phyloP scores from a whole-genome alignment of 2,797 vertebrate species.

The Meriones psammophilus region DNA sequence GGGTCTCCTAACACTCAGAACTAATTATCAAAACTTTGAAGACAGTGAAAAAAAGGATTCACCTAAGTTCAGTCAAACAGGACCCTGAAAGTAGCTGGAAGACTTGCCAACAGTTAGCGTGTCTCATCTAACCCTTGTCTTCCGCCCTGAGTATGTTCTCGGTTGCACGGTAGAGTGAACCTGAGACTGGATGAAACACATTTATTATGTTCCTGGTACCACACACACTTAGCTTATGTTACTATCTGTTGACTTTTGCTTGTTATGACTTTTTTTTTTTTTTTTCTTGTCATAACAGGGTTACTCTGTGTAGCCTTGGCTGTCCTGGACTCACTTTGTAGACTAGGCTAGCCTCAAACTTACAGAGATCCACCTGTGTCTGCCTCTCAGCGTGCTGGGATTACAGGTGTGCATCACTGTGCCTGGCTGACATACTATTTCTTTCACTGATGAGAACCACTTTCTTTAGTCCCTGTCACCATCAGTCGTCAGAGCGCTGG shows the following conservation, averaged over 20 bases:
- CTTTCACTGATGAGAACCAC: neutral
- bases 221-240: neutral
- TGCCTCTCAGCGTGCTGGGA: too few species aligned
- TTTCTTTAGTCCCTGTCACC: neutral
- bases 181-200: slow-evolving; percentile 26
- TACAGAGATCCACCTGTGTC: too few species aligned
- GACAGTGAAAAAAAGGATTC: slow-evolving; percentile 33
- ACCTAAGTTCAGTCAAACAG: slow-evolving; percentile 44
- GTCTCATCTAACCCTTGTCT: neutral
- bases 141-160: neutral
- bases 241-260: slow-evolving; percentile 1
- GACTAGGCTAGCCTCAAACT: too few species aligned
- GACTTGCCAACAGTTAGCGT: neutral
- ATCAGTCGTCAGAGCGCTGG: slow-evolving; percentile 13
- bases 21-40: slow-evolving; percentile 71
- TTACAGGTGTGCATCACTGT: too few species aligned
- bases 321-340: too few species aligned
- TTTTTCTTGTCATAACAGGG: too few species aligned
- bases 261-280: neutral
- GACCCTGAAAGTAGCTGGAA: neutral
- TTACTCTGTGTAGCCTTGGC: too few species aligned
- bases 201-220: neutral
- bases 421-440: neutral
- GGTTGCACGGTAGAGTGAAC: slow-evolving; percentile 5
- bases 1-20: slow-evolving; percentile 28